Conservation (phyloP, 2,888 invertebrate genomes). For the Drosophila paramelanica region DNA sequence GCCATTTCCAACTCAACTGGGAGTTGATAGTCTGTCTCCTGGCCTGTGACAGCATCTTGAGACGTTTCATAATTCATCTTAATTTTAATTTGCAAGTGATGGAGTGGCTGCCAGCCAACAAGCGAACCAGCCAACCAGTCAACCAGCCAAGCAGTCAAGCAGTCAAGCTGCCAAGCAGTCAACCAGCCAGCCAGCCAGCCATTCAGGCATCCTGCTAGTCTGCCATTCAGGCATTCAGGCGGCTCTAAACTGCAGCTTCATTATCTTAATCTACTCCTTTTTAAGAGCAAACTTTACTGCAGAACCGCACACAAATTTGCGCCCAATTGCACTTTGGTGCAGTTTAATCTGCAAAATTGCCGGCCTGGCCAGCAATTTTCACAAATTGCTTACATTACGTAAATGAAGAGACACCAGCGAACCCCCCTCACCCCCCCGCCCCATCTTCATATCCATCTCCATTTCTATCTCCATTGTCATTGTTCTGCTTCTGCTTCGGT, state of each 20-base stretch:
- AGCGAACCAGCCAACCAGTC: constrained; percentile 11
- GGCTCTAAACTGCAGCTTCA: constrained; percentile 73
- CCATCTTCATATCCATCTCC: constrained; percentile 33
- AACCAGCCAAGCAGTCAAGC: constrained; percentile 16
- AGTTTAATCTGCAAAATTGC: constrained; percentile 78
- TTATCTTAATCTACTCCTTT: constrained; percentile 78
- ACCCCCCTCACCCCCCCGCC: background rate
- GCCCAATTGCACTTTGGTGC: constrained; percentile 78
- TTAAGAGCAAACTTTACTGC: constrained; percentile 51
- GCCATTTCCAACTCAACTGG: constrained; percentile 37
- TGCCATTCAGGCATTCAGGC: constrained; percentile 46
- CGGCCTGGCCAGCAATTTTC: constrained; percentile 72
- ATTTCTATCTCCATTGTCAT: constrained; percentile 66
- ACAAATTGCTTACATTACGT: constrained; percentile 79
- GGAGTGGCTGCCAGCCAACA: constrained; percentile 67
- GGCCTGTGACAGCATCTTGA: constrained; percentile 62
- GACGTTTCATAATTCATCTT: constrained; percentile 77
- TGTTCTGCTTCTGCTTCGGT: constrained; percentile 37
- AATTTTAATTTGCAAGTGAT: constrained; percentile 79
- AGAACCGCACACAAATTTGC: constrained; percentile 70
- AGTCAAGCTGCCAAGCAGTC: constrained; percentile 10
- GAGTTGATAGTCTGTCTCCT: constrained; percentile 60
- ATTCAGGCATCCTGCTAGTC: constrained; percentile 13
- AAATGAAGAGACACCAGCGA: constrained; percentile 70
- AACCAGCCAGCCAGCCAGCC: constrained; percentile 22